A percentile compares a stretch with the other conserved stretches of the same genome.
phyloP scores from a whole-genome alignment of 2,888 invertebrate genomes.

The Apamea crenata region DNA sequence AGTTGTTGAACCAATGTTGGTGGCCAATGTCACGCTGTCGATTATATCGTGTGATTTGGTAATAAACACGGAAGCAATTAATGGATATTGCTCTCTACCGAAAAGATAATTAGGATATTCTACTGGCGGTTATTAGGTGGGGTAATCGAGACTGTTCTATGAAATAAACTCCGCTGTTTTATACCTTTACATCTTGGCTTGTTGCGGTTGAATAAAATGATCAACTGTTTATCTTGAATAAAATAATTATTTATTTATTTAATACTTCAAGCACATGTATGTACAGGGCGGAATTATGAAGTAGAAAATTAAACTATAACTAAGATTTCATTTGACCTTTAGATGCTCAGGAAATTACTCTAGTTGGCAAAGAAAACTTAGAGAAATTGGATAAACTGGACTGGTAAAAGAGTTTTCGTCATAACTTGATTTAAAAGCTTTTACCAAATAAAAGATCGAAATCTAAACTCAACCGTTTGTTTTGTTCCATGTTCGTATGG shows the following conservation, averaged over 20 bases:
- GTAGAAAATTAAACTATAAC: background rate
- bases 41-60: background rate
- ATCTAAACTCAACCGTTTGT: conserved; percentile 46
- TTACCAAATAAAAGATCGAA: conserved; percentile 47
- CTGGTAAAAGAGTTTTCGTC: conserved; percentile 30
- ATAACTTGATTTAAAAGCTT: conserved; percentile 49
- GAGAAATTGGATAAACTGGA: conserved; percentile 18
- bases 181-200: background rate
- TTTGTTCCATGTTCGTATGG: conserved; percentile 52
- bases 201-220: background rate
- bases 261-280: too few species aligned
- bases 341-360: conserved; percentile 1
- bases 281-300: background rate
- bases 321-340: background rate
- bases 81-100: background rate
- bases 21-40: conserved; percentile 9
- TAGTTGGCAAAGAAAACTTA: conserved; percentile 12
- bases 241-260: background rate
- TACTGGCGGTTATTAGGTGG: background rate
- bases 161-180: background rate
- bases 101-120: conserved; percentile 3
- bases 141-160: too few species aligned
- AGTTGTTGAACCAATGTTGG: conserved; percentile 26
- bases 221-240: background rate
- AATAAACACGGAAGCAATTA: conserved; percentile 4